Evolutionary conservation across 1,140 invertebrate genomes (phyloP).

Genomic region (Stegodyphus dumicola): DNA sequence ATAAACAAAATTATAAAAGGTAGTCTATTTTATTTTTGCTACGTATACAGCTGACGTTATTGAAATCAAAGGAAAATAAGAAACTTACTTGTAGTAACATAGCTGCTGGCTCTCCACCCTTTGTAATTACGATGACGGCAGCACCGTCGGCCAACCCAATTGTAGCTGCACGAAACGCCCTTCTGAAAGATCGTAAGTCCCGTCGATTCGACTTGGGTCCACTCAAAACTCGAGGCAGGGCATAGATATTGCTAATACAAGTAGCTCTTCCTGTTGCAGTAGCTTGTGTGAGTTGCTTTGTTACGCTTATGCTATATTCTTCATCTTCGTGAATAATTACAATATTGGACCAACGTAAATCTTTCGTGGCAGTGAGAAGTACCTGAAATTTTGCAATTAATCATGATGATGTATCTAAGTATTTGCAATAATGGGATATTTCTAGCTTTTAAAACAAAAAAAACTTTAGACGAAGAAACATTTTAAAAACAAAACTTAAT

Average conservation of each 20-base stretch:
- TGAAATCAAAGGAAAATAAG: background rate
- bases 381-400: background rate
- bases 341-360: constrained; percentile 65
- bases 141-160: background rate
- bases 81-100: constrained; percentile 38
- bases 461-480: background rate
- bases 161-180: constrained; percentile 2
- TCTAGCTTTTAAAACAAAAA: background rate
- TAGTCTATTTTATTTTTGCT: background rate
- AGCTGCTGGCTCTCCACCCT: constrained; percentile 10
- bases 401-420: too few relatives aligned
- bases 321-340: constrained; percentile 66
- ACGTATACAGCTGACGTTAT: background rate
- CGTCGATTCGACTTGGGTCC: background rate
- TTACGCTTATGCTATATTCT: constrained; percentile 64
- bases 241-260: constrained; percentile 13
- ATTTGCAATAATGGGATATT: too few relatives aligned
- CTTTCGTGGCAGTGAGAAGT: constrained; percentile 22
- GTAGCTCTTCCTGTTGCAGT: constrained; percentile 10
- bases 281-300: constrained; percentile 35
- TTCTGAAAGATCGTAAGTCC: constrained; percentile 18
- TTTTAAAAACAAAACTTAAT: background rate
- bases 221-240: constrained; percentile 9
- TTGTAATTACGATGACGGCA: constrained; percentile 24
- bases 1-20: background rate